Percentiles rank a stretch among this genome's conserved stretches.
Conservation (phyloP, 1,140 invertebrate genomes). For the Nephotettix cincticeps region DNA sequence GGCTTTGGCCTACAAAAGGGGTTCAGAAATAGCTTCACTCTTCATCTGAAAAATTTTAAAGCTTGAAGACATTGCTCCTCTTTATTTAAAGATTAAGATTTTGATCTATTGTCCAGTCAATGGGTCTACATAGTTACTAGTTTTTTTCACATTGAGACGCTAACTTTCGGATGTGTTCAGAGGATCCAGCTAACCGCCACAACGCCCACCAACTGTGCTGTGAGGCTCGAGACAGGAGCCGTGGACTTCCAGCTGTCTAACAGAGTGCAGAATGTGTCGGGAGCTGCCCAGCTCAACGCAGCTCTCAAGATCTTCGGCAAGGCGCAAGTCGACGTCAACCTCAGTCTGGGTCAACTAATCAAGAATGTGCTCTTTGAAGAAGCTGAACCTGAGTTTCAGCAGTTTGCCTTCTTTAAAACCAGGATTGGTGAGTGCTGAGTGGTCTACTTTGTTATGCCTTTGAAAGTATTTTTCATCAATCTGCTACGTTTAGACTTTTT, state of each 20-base stretch:
- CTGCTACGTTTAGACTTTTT: no score
- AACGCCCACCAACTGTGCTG: slow-evolving; percentile 94
- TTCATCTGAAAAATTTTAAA: no score
- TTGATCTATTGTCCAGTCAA: no score
- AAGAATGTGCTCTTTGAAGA: slow-evolving; percentile 94
- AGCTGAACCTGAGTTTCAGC: slow-evolving; percentile 94
- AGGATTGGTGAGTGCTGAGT: slow-evolving; percentile 62
- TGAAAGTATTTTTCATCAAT: no score
- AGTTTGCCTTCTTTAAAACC: slow-evolving; percentile 96
- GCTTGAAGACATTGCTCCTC: no score
- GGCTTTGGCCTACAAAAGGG: no score
- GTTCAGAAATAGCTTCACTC: no score
- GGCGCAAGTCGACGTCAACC: slow-evolving; percentile 90
- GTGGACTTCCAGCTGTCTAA: slow-evolving; percentile 92
- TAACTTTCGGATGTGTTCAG: no score
- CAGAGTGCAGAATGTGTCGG: slow-evolving; percentile 84
- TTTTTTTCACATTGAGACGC: no score
- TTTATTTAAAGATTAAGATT: no score
- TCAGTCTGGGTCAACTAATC: slow-evolving; percentile 91
- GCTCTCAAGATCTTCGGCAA: slow-evolving; percentile 86
- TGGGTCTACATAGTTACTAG: no score
- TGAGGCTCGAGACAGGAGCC: slow-evolving; percentile 89
- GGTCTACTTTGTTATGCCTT: slow-evolving; percentile 18
- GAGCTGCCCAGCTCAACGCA: slow-evolving; percentile 58
- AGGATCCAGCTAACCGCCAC: slow-evolving; percentile 97